A percentile compares a stretch with the other conserved stretches of the same genome.
Conservation (phyloP, 2,888 invertebrate genomes). For the Sminthurides aquaticus region DNA sequence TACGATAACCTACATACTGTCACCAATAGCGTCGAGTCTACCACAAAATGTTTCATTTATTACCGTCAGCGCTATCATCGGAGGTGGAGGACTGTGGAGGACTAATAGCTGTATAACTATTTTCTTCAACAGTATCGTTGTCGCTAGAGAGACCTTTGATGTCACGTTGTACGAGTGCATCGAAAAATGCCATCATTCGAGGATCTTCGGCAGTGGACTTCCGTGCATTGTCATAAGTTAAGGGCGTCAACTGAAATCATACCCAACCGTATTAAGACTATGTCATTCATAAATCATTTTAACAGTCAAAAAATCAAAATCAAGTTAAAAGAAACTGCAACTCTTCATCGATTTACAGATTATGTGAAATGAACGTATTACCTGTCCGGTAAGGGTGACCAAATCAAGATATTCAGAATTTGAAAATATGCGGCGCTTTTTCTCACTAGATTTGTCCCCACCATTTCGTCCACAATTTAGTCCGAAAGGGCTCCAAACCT, state of each 20-base stretch:
- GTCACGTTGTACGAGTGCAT: slow-evolving; percentile 75
- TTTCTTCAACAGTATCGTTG: slow-evolving; percentile 27
- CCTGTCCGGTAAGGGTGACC: slow-evolving; percentile 68
- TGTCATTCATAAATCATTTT: no score
- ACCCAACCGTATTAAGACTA: no score
- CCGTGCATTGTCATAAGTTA: slow-evolving; percentile 68
- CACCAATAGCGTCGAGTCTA: no score
- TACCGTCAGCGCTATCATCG: slow-evolving; percentile 8
- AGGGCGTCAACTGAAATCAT: slow-evolving; percentile 62
- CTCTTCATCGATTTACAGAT: background rate
- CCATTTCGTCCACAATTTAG: slow-evolving; percentile 50
- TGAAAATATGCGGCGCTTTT: slow-evolving; percentile 60
- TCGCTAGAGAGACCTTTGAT: slow-evolving; percentile 62
- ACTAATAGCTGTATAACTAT: slow-evolving; percentile 12
- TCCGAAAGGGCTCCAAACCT: slow-evolving; percentile 74
- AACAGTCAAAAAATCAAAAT: background rate
- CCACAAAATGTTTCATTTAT: no score
- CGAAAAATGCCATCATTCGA: slow-evolving; percentile 94
- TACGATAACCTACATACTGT: no score
- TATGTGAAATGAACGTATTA: slow-evolving; percentile 43
- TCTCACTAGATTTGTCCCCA: slow-evolving; percentile 40
- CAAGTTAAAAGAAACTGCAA: background rate
- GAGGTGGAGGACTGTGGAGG: slow-evolving; percentile 7
- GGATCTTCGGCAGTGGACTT: slow-evolving; percentile 84
- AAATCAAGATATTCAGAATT: slow-evolving; percentile 76